Percentiles rank a stretch among this genome's conserved stretches.
phyloP scores from a whole-genome alignment of 53 echinoderm and acorn worm genomes.

The Antedon mediterranea region DNA sequence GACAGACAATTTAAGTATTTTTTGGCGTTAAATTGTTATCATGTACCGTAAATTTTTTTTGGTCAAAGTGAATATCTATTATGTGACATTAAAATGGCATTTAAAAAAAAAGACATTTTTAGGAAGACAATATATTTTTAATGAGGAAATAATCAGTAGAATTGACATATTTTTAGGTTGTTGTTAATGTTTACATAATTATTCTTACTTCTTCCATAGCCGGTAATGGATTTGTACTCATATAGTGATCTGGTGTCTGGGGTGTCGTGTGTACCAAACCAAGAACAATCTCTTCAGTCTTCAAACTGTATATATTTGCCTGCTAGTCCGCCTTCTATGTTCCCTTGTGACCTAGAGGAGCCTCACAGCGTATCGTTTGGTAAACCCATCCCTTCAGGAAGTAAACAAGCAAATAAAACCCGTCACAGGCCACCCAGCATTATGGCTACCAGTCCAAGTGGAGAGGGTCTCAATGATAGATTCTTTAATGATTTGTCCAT shows the following conservation, averaged over 20 bases:
- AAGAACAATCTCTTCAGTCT: conserved; percentile 46
- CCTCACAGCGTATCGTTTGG: not conserved
- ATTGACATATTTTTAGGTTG: too few species aligned
- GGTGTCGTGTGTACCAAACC: conserved; percentile 1
- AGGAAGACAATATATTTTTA: too few species aligned
- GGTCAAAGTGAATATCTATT: too few species aligned
- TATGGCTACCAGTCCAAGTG: not conserved
- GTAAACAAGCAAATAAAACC: conserved; percentile 10
- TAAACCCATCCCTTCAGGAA: conserved; percentile 11
- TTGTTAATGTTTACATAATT: too few species aligned
- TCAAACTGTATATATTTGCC: conserved; percentile 33
- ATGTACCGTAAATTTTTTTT: too few species aligned
- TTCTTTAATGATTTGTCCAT: conserved; percentile 44
- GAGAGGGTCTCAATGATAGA: conserved; percentile 13
- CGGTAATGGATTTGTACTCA: not conserved
- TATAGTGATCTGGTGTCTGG: not conserved
- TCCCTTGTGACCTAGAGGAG: conserved; percentile 69
- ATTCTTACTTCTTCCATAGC: not conserved
- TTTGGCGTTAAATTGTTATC: too few species aligned
- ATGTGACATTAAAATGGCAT: too few species aligned
- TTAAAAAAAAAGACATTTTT: too few species aligned
- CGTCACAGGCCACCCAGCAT: not conserved
- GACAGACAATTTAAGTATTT: too few species aligned
- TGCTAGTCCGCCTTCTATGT: conserved; percentile 49
- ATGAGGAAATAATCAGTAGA: too few species aligned